These are phyloP conservation scores for Decapterus maruadsi DNA, from an alignment of 2,797 vertebrate genomes.

Conservation along the genomic window DNA sequence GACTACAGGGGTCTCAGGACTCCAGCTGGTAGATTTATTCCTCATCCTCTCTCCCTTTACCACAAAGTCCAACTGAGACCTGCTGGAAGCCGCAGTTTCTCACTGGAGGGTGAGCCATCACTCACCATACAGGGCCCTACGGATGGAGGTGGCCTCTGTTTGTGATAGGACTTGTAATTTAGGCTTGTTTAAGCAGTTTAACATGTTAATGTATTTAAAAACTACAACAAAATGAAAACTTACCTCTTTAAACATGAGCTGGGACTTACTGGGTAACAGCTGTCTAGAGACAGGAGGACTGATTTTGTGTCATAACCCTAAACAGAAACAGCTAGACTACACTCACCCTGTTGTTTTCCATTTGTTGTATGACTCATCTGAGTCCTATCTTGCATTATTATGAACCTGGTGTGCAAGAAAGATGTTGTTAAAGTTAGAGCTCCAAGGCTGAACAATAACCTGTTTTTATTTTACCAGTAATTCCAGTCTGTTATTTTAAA, in stretches of 20 bases:
- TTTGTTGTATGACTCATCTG: conserved; percentile 45
- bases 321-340: conserved; percentile 3
- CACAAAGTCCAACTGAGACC: conserved; percentile 42
- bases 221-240: background rate
- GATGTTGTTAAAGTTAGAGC: conserved; percentile 22
- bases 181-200: background rate
- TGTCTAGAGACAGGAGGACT: background rate
- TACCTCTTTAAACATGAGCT: conserved; percentile 1
- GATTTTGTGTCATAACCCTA: background rate
- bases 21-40: conserved; percentile 76
- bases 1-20: conserved; percentile 52
- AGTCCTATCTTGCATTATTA: conserved; percentile 39
- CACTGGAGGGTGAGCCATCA: conserved; percentile 25
- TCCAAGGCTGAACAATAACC: conserved; percentile 26
- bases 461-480: conserved; percentile 34
- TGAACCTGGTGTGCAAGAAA: conserved; percentile 28
- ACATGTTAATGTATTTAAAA: background rate
- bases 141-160: conserved; percentile 23
- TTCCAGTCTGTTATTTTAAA: conserved; percentile 37
- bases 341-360: conserved; percentile 34
- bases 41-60: conserved; percentile 42
- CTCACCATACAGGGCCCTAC: conserved; percentile 14
- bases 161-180: background rate
- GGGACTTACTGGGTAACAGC: background rate
- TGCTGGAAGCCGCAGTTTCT: conserved; percentile 50